Evolutionary conservation across 2,797 vertebrate species (phyloP), one percentile per base, ranked within the genome.

Genomic region (Poeciliopsis turneri): DNA sequence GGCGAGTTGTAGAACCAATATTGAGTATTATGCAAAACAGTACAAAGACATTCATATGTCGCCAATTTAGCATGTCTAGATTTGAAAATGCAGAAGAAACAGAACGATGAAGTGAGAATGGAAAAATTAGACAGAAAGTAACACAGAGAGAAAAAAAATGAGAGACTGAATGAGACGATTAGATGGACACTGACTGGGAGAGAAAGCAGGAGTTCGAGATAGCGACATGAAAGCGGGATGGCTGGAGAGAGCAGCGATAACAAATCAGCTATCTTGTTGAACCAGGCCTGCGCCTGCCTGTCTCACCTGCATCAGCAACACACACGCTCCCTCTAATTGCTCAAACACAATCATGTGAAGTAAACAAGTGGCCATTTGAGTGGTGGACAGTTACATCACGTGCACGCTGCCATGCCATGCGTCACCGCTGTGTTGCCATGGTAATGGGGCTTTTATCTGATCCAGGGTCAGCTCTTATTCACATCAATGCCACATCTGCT

Each of bases 391-490:
- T 76, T 15, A 36, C 53, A 43, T 88, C 70, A 76, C 86, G 61
- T 45, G 72, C 76, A 81, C 79, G 25, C 15, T 25, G 73, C 81
- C 80, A 68, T 45, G 41, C 68, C 23, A 70, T 87, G 87, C 78
- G 77, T 91, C 89, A 89, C 78, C 51, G 6, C n/a, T 49, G 80
- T 59, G 91, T 92, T 89, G 61, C 93, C 90, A 91, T 92, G 89
- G 91, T 59, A 83, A 91, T 75, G n/a, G 78, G 72, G 82, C 77
- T 85, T 87, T 92, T 88, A 92, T 92, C 90, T 86, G 88, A 91
- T 92, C 77, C 72, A 76, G 89, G 85, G 87, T 88, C 85, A 87
- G 15, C 80, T 88, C 79, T 75, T 74, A 76, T 82, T 77, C 72
- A 82, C 83, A 84, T 88, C 83, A 78, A 55, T 77, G 69, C 39